phyloP scores from a whole-genome alignment of 2,797 vertebrate species.

The Calcarius lapponicus region DNA sequence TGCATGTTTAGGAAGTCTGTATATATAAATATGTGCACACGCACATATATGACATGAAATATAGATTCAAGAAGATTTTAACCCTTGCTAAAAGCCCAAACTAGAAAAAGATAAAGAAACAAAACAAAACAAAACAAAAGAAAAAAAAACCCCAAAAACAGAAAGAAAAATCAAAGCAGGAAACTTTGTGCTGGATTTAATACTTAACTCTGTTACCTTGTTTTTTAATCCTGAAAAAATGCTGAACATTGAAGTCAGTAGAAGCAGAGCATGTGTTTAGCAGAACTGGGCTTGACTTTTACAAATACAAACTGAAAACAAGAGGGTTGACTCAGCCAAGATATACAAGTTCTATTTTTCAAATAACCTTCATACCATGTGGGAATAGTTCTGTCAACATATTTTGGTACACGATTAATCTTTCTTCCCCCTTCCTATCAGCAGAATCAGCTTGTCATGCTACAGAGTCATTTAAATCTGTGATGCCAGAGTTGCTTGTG shows the following conservation, averaged over 20 bases:
- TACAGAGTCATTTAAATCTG: not conserved
- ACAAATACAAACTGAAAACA: not conserved
- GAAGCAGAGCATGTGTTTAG: not conserved
- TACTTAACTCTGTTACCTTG: not conserved
- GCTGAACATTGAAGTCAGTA: not conserved
- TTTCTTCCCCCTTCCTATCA: not conserved
- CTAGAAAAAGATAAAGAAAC: not conserved
- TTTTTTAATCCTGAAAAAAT: not conserved
- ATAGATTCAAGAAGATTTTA: not conserved
- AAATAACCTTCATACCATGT: conserved; percentile 9
- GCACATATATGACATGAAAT: not conserved
- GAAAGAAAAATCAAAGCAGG: not conserved
- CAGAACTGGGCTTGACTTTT: not conserved
- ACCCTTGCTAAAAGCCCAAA: not conserved
- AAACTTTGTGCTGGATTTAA: not conserved
- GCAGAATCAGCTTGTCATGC: not conserved
- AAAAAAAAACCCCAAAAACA: too few species aligned
- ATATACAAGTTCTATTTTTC: conserved; percentile 21
- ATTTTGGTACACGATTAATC: conserved; percentile 29
- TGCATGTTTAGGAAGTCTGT: not conserved
- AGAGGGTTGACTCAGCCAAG: conserved; percentile 7
- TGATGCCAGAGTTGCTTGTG: not conserved
- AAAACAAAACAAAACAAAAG: too few species aligned
- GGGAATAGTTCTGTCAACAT: conserved; percentile 35
- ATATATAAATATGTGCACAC: rapidly evolving